Base-by-base conservation (phyloP, 2,113 vertebrate genomes). In the Panthera tigris region DNA sequence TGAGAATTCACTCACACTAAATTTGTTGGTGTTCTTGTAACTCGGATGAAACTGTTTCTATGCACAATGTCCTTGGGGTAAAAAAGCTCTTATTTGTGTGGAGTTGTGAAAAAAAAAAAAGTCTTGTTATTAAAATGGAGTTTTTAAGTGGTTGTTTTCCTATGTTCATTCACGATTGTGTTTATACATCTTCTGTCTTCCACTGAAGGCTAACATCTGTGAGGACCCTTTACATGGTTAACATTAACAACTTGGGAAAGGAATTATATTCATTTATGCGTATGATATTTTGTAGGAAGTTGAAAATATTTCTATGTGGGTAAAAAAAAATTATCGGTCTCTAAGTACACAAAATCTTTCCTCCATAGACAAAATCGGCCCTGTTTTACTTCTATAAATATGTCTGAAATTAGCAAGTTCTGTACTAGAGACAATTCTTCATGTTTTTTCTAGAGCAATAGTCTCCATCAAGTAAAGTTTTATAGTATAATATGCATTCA, bases 401-500 rank as follows among this genome's bases (percentile, higher is more conserved):
- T 36, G 33, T 21, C 83, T 48, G 39, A 78, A 86, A 36, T 7
- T 8, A 68, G 23, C 81, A 33, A 41, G 69, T 25, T 63, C 21
- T 52, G 41, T 45, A 1, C 29, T 9, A 23, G 41, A 82, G 41
- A 71, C 13, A 18, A 2, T 3, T 14, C 4, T 52, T 11, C 4
- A 2, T 9, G 16, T 3, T 50, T 73, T 63, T 55, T 15, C 31
- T 1, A 66, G 74, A 83, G 13, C 16, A 31, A 31, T 27, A 6
- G 33, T 52, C 48, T 82, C 36, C 3, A 50, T 2, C 61, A 52
- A 39, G 41, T 25, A 21, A 48, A 50, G 10, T 21, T 71, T 52
- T 10, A 23, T 5, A 31, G 27, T 23, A 7, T 33, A 3, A 0
- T 27, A 21, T 5, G 45, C 33, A 18, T 65, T 21, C 6, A 12